A percentile compares a stretch with the other conserved stretches of the same genome.
These are phyloP conservation scores for Lithophane semibrunnea DNA, from an alignment of 2,888 invertebrate genomes.

Conservation along the genomic window DNA sequence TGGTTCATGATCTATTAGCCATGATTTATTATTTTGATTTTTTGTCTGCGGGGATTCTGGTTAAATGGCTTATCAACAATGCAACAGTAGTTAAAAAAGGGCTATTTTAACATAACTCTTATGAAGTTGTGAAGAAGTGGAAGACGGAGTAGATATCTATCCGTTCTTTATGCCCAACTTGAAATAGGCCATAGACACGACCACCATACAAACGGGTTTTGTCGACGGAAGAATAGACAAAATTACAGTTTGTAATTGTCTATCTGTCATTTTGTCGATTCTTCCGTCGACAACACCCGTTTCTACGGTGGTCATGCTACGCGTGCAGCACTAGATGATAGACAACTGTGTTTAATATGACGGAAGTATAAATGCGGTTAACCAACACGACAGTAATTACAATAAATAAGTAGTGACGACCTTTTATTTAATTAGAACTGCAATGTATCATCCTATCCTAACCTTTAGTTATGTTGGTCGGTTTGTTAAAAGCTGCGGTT, in stretches of 20 bases:
- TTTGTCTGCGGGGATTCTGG: not conserved
- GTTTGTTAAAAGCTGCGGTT: not conserved
- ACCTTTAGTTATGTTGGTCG: not conserved
- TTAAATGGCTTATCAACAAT: not conserved
- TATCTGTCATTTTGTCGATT: no score
- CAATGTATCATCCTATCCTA: conserved; percentile 10
- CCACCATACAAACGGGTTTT: no score
- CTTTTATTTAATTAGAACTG: conserved; percentile 21
- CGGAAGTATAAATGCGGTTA: conserved; percentile 2
- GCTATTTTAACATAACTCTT: not conserved
- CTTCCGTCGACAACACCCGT: no score
- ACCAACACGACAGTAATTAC: not conserved
- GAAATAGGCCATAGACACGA: not conserved
- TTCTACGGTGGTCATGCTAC: no score
- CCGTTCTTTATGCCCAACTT: not conserved
- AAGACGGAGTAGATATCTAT: not conserved
- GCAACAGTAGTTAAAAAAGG: not conserved
- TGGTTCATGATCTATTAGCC: not conserved
- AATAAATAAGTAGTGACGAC: conserved; percentile 23
- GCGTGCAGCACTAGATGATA: not conserved
- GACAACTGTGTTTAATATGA: not conserved
- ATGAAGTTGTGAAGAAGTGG: not conserved
- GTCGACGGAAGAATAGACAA: no score
- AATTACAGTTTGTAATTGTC: no score
- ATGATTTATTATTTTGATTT: not conserved